Evolutionary conservation across 2,113 vertebrate genomes (phyloP), one percentile per base, ranked within the genome.

Genomic region (Sinocyclocheilus anshuiensis): DNA sequence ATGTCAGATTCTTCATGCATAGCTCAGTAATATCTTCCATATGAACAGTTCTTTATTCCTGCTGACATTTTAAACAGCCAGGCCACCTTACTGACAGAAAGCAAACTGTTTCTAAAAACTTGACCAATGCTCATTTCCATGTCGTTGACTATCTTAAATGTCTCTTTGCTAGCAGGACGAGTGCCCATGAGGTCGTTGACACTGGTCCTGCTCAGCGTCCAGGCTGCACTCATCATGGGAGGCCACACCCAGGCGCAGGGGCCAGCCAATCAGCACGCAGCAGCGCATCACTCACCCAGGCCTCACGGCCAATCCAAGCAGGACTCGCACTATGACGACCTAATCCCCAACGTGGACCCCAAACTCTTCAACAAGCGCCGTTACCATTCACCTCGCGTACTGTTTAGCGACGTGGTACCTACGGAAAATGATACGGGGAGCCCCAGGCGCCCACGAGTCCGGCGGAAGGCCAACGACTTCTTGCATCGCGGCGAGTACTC

Each of bases 131-230:
- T 6, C 24, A 67, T 45, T 71, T 63, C 9, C 22, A 16, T 26
- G 16, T 26, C 18, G 9, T 6, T 69, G 22, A 45, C 2, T 33
- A 11, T 53, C 8, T 81, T 8, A 15, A 15, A 26, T 86, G 4
- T 84, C 29, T 85, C 18, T 77, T 42, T 77, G 8, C 33, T 16
- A 24, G 6, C 87, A 96, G 95, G 94, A 94, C 93, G 90, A 94
- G 93, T 98, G 98, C 95, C 97, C 97, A 97, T 97, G 97, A 97
- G 97, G 96, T 98, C 96, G 96, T 97, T 96, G 96, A 95, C 96
- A 96, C 96, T 99, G 96, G 95, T 95, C 94, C 95, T 97, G 96
- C 96, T 97, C 92, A 96, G 97, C 95, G 94, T 95, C 94, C 97
- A 97, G 96, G 97, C 97, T 96, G 96, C 96, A 94, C 94, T 96